Evolutionary conservation across 2,888 invertebrate species (phyloP).

Genomic region (Aphrophora alni): DNA sequence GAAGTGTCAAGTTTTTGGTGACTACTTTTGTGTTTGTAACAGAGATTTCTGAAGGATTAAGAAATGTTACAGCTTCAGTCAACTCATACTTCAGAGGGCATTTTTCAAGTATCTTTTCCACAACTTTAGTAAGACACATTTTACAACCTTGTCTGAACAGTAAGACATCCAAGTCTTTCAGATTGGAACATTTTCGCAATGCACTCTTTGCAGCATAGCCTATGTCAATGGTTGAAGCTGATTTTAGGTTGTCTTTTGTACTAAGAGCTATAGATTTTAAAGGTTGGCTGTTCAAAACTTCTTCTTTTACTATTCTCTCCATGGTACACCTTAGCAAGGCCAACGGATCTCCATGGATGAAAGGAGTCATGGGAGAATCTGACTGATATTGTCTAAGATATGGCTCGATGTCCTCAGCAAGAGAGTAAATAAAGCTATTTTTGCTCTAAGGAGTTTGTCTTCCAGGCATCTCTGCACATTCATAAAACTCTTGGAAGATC

Average conservation of each 20-base stretch:
- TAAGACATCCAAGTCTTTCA: not conserved
- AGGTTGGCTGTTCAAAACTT: not conserved
- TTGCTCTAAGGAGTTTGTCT: conserved; percentile 33
- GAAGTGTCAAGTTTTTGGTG: no score
- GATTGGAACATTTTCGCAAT: not conserved
- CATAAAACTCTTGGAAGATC: not conserved
- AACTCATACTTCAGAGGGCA: no score
- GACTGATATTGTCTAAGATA: conserved; percentile 38
- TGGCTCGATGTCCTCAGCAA: conserved; percentile 39
- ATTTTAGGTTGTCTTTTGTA: not conserved
- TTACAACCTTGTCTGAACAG: no score
- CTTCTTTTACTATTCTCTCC: not conserved
- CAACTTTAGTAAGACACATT: no score
- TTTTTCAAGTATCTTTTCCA: no score
- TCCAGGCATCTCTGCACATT: conserved; percentile 14
- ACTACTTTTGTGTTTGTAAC: no score
- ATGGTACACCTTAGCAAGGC: not conserved
- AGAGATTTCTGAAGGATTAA: no score
- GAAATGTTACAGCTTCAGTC: no score
- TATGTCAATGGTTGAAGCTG: not conserved
- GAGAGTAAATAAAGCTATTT: conserved; percentile 34
- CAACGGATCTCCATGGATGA: conserved; percentile 9
- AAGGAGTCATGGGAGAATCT: conserved; percentile 37
- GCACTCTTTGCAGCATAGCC: not conserved
- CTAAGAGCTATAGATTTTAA: not conserved